Evolutionary conservation across 1,140 invertebrate species (phyloP).

Genomic region (Paraescarpia echinospica): DNA sequence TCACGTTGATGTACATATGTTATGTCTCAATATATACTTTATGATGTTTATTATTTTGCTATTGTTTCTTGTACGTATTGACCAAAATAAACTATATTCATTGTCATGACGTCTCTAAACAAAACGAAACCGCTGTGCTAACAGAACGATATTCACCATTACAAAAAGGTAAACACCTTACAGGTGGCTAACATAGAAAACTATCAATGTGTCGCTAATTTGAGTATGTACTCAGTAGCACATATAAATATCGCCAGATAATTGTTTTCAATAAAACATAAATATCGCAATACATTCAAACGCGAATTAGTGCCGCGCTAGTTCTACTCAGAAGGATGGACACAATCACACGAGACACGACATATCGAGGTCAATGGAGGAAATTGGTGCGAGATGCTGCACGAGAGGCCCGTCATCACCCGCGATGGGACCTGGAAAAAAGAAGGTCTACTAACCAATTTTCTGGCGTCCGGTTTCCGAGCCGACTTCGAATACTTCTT

Average conservation of each 20-base stretch:
- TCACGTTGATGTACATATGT: too few relatives aligned
- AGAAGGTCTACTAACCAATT: background rate
- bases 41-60: too few relatives aligned
- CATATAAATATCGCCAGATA: background rate
- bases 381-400: too few relatives aligned
- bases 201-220: background rate
- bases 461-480: constrained; percentile 6
- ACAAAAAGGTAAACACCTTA: background rate
- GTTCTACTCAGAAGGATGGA: too few relatives aligned
- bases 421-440: too few relatives aligned
- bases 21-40: too few relatives aligned
- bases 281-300: background rate
- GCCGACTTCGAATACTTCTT: constrained; percentile 45
- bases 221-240: too few relatives aligned
- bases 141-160: background rate
- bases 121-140: background rate
- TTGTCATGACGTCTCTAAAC: background rate
- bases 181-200: background rate
- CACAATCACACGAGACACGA: too few relatives aligned
- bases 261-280: background rate
- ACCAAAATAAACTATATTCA: too few relatives aligned
- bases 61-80: too few relatives aligned
- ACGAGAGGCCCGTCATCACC: too few relatives aligned
- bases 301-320: background rate
- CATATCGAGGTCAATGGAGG: too few relatives aligned